Evolutionary conservation across 2,888 invertebrate genomes (phyloP), one percentile per base, ranked within the genome.

Genomic region (Odontocolon sp.): DNA sequence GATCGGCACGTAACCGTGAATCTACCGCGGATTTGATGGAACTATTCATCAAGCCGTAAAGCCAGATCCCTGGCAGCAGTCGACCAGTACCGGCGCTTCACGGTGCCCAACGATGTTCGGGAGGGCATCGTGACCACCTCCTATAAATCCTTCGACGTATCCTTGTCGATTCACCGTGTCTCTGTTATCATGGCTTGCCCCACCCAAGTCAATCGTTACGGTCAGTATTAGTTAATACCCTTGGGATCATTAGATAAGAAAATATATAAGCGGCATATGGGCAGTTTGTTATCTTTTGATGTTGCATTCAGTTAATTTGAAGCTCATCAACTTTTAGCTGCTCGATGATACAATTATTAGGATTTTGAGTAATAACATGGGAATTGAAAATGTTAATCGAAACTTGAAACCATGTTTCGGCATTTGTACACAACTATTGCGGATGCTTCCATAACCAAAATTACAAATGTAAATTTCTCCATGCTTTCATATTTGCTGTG

Each of bases 1-100:
- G 14, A 42, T 59, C 38, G 68, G 50, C 11, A 9, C 11, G 23
- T 9, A 18, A 38, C 42, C 36, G 45, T 71, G 45, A 57, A 47
- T 64, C 28, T 31, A 64, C 23, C 54, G 42, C 26, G 68, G 63
- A 77, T 74, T 74, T 68, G 42, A 77, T 77, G 68, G 68, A 74
- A 74, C 77, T 47, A 74, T 77, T 68, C 52, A 82, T 85, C 83
- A 83, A 63, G 63, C 56, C 67, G 50, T 70, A 78, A 78, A 81
- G 69, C 80, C 77, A 71, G 71, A 77, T 77, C 77, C 73, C 78
- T 47, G 40, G 66, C 54, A 66, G 11, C 56, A 67, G 63, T 56
- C 28, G 16, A 71, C 21, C 56, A 47, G 11, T 38, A 45, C 21
- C 36, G 38, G 36, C 54, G 45, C 36, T 63, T 50, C 50, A 61